Percentiles rank a stretch among this genome's conserved stretches.
Evolutionary conservation across 2,888 invertebrate genomes (phyloP).

Genomic region (Watsonalla binaria): DNA sequence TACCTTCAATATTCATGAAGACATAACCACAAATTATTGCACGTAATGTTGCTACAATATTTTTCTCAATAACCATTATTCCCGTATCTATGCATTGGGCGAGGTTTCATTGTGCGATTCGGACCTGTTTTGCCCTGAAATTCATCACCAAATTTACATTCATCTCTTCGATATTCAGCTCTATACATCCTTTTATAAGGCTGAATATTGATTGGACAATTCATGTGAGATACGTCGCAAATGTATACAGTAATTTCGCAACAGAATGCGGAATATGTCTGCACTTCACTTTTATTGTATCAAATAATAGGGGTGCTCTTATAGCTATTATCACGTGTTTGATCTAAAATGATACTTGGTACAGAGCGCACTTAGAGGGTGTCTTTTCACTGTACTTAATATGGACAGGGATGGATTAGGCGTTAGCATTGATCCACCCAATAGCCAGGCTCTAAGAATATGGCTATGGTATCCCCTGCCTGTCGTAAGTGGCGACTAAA

Average conservation of each 20-base stretch:
- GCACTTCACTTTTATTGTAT: conserved; percentile 79
- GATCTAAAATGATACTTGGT: conserved; percentile 77
- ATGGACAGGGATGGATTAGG: conserved; percentile 19
- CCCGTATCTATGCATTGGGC: conserved; percentile 51
- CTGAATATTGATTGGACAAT: conserved; percentile 15
- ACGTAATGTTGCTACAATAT: conserved; percentile 61
- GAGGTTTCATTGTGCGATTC: conserved; percentile 59
- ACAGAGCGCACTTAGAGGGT: conserved; percentile 44
- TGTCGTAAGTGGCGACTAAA: no score
- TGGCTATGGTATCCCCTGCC: no score
- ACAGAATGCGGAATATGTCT: conserved; percentile 77
- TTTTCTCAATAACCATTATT: conserved; percentile 79
- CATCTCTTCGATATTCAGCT: conserved; percentile 20
- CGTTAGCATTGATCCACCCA: neutral
- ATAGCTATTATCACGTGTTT: conserved; percentile 78
- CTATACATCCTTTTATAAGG: conserved; percentile 14
- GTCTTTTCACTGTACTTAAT: conserved; percentile 42
- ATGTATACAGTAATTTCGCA: conserved; percentile 48
- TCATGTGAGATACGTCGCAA: conserved; percentile 38
- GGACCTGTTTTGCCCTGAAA: conserved; percentile 46
- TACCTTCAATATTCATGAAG: conserved; percentile 78
- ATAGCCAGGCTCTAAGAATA: no score
- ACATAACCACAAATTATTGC: conserved; percentile 73
- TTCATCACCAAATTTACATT: conserved; percentile 37
- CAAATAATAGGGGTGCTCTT: conserved; percentile 79